These are phyloP conservation scores for Chaetodon auriga DNA, from an alignment of 2,113 vertebrate genomes.

Conservation along the genomic window DNA sequence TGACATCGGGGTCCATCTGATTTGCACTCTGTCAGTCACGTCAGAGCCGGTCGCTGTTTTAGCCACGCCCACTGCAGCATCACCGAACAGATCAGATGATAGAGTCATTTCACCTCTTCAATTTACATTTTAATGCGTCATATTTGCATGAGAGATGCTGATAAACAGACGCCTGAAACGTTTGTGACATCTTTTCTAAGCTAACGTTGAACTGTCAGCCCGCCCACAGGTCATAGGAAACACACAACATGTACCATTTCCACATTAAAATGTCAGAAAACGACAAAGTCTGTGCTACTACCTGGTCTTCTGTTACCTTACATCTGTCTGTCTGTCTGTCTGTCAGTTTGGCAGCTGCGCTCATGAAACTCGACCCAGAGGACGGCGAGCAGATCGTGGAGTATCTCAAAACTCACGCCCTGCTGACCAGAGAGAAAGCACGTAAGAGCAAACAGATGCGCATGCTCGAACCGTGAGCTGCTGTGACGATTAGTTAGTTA, in stretches of 20 bases:
- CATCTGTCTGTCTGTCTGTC: neutral
- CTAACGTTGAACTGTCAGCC: no score
- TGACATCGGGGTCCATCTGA: conserved; percentile 26
- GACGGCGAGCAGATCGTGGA: conserved; percentile 93
- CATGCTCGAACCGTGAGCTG: no score
- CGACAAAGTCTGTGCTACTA: no score
- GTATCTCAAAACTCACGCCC: conserved; percentile 91
- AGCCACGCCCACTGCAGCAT: neutral
- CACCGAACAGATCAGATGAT: neutral
- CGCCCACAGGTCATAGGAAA: no score
- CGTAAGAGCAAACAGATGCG: conserved; percentile 74
- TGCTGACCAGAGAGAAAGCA: conserved; percentile 93
- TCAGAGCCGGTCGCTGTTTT: neutral
- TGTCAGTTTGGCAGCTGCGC: conserved; percentile 52
- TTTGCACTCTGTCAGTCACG: conserved; percentile 8
- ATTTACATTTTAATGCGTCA: no score
- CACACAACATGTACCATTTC: no score
- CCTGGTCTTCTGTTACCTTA: no score
- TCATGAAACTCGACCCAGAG: conserved; percentile 88
- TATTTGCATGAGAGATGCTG: no score
- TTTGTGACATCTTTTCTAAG: no score
- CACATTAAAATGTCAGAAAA: no score
- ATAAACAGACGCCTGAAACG: no score
- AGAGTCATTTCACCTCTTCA: neutral
- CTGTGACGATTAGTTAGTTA: no score